Percentiles rank a stretch among this genome's conserved stretches.
Evolutionary conservation across 2,113 vertebrate genomes (phyloP).

Genomic region (Astur gentilis): DNA sequence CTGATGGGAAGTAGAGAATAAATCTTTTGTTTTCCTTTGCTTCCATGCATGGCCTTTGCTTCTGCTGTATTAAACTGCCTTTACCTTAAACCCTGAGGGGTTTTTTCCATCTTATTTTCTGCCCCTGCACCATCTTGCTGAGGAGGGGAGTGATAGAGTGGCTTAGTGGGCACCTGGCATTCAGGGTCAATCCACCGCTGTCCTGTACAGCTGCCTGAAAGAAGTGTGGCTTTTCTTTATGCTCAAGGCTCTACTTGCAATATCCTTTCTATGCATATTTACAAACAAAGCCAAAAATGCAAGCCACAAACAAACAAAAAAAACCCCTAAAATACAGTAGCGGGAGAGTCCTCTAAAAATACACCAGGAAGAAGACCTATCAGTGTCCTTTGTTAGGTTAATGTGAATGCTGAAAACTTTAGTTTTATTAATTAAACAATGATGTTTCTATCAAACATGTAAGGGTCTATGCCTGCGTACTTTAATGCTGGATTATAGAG

Average conservation of each 20-base stretch:
- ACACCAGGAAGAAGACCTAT: background rate
- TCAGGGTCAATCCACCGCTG: background rate
- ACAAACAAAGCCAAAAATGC: rapidly evolving
- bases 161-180: background rate
- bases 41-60: background rate
- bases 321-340: background rate
- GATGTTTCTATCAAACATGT: background rate
- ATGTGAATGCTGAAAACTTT: background rate
- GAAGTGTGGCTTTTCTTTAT: background rate
- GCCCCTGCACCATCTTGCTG: background rate
- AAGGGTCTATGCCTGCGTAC: rapidly evolving
- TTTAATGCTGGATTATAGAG: background rate
- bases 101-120: background rate
- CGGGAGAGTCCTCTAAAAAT: background rate
- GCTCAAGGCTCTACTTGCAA: background rate
- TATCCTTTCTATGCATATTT: background rate
- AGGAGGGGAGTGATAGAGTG: background rate
- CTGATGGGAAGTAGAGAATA: background rate
- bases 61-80: background rate
- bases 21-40: background rate
- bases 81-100: background rate
- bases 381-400: background rate
- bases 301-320: background rate
- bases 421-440: background rate
- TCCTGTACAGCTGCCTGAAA: background rate